Conservation (phyloP, 35 echinoderm and acorn worm species). For the Strongylocentrotus purpuratus region DNA sequence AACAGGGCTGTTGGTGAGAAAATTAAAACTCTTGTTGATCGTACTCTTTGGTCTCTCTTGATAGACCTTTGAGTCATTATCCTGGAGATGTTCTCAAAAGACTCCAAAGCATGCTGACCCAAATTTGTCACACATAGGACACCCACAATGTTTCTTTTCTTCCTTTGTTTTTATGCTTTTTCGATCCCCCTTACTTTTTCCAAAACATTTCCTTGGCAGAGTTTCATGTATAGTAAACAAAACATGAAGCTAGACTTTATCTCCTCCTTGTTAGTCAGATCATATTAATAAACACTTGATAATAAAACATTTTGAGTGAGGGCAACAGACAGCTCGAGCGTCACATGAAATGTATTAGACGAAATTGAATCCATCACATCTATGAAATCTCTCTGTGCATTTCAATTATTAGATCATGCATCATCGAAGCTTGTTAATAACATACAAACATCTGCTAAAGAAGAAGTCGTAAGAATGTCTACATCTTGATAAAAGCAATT, state of each 20-base stretch:
- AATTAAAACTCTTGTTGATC: neutral
- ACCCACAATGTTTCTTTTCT: constrained; percentile 11
- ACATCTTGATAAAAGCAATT: too few species aligned
- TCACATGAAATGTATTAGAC: too few species aligned
- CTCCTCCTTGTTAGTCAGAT: neutral
- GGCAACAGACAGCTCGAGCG: too few species aligned
- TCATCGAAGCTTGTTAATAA: too few species aligned
- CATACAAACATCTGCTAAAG: too few species aligned
- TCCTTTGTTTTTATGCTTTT: neutral
- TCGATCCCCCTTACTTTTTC: neutral
- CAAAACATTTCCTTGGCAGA: neutral
- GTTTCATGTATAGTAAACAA: constrained; percentile 19
- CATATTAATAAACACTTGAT: too few species aligned
- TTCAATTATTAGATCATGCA: too few species aligned
- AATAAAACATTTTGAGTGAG: too few species aligned
- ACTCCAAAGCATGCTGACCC: neutral
- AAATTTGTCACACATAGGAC: constrained; percentile 20
- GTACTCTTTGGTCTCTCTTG: neutral
- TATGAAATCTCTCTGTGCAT: too few species aligned
- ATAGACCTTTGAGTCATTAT: constrained; percentile 20
- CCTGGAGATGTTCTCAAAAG: neutral
- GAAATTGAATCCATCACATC: too few species aligned
- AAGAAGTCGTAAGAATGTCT: too few species aligned
- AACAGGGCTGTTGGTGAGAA: neutral
- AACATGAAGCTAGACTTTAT: neutral